Percentiles rank a stretch among this genome's conserved stretches.
Conservation (phyloP, 2,113 vertebrate genomes). For the Malurus melanocephalus region DNA sequence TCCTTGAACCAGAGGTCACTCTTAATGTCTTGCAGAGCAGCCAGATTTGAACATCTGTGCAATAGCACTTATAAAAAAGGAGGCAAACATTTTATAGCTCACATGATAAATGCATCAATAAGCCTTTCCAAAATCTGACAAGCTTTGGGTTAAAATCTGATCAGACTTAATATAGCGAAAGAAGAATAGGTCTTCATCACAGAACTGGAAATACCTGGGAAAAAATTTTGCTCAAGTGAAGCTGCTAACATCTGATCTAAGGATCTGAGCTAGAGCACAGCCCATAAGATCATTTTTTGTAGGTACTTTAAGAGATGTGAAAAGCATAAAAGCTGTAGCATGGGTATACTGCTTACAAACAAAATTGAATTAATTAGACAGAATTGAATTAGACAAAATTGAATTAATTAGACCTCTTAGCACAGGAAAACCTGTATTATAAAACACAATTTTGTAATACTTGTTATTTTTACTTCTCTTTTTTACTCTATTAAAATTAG, state of each 20-base stretch:
- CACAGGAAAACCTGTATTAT: not conserved
- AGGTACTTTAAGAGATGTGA: not conserved
- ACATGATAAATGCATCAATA: not conserved
- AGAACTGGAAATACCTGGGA: not conserved
- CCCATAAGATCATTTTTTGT: not conserved
- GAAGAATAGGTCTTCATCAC: not conserved
- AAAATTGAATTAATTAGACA: not conserved
- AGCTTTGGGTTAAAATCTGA: not conserved
- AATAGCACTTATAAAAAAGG: not conserved
- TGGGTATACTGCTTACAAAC: not conserved
- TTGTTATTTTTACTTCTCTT: not conserved
- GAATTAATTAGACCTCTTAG: not conserved
- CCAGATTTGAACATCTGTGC: not conserved
- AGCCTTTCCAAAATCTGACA: not conserved
- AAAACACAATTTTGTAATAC: not conserved
- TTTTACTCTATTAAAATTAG: not conserved
- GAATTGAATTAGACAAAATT: not conserved
- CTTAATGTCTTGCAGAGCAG: not conserved
- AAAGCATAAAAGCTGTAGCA: not conserved
- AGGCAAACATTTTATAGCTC: not conserved
- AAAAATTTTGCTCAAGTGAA: not conserved
- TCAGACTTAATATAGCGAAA: not conserved
- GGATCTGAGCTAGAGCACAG: not conserved
- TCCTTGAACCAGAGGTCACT: not conserved
- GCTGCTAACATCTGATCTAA: not conserved